These are phyloP conservation scores for Gobius niger DNA, from an alignment of 2,113 vertebrate species.

Conservation along the genomic window DNA sequence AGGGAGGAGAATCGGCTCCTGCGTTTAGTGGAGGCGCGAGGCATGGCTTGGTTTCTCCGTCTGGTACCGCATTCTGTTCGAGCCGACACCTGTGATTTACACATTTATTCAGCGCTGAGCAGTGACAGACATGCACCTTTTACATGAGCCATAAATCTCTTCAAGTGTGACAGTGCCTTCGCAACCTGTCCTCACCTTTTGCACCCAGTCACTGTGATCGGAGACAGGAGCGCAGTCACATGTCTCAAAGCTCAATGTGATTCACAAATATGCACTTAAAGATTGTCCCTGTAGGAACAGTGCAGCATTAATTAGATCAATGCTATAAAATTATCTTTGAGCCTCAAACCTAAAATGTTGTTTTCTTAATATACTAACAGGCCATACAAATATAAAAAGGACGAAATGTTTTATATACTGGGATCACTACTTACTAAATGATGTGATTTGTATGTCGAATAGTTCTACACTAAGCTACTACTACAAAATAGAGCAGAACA, in stretches of 20 bases:
- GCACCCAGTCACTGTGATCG: not conserved
- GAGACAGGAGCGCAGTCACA: not conserved
- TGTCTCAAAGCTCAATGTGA: not conserved
- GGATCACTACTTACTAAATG: no score
- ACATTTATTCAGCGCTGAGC: not conserved
- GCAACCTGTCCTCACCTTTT: not conserved
- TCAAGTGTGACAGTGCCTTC: not conserved
- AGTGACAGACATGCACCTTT: not conserved
- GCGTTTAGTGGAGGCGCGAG: slow-evolving; percentile 89
- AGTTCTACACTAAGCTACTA: no score
- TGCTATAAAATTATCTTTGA: no score
- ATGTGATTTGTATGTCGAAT: no score
- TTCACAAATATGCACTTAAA: not conserved
- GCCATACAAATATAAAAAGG: no score
- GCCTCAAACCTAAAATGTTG: no score
- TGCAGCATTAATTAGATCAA: not conserved
- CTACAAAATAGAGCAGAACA: no score
- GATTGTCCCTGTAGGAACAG: not conserved
- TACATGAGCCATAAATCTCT: not conserved
- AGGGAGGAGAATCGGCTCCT: slow-evolving; percentile 96
- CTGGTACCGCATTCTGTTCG: slow-evolving; percentile 86
- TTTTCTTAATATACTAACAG: no score
- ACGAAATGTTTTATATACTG: no score
- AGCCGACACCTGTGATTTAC: slow-evolving; percentile 83
- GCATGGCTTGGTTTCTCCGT: slow-evolving; percentile 86